Conservation (phyloP, 2,797 vertebrate species). For the Anableps anableps region DNA sequence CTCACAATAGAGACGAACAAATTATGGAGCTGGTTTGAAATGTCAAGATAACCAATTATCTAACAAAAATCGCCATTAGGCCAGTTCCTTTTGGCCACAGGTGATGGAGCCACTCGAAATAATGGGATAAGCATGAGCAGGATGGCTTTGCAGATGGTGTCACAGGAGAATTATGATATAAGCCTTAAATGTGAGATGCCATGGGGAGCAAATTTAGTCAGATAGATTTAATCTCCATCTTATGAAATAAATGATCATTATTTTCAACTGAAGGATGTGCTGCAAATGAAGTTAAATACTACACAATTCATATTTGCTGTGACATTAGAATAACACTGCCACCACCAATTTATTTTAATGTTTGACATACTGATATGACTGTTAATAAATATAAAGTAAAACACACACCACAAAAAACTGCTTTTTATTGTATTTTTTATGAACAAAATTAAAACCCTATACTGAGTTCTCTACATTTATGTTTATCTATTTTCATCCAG, state of each 20-base stretch:
- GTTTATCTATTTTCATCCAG: neutral
- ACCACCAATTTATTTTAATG: neutral
- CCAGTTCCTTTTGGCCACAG: constrained; percentile 72
- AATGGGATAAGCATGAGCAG: constrained; percentile 52
- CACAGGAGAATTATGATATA: constrained; percentile 58
- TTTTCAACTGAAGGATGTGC: constrained; percentile 38
- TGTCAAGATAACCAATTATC: constrained; percentile 86
- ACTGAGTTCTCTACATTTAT: neutral
- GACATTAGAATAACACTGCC: neutral
- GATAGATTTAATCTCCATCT: constrained; percentile 54
- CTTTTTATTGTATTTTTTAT: neutral
- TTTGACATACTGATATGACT: neutral
- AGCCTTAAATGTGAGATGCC: constrained; percentile 57
- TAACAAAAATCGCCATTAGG: constrained; percentile 80
- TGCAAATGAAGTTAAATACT: constrained; percentile 17
- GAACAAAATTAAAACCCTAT: neutral
- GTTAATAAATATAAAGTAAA: neutral
- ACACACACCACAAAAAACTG: neutral
- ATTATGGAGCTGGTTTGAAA: constrained; percentile 80
- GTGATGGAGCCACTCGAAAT: constrained; percentile 73
- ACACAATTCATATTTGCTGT: constrained; percentile 16
- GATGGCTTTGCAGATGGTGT: constrained; percentile 61
- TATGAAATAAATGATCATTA: constrained; percentile 34
- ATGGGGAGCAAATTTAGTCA: constrained; percentile 32
- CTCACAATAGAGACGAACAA: constrained; percentile 77